Conservation (phyloP, 35 echinoderm and acorn worm genomes). For the Chiridota heheva region DNA sequence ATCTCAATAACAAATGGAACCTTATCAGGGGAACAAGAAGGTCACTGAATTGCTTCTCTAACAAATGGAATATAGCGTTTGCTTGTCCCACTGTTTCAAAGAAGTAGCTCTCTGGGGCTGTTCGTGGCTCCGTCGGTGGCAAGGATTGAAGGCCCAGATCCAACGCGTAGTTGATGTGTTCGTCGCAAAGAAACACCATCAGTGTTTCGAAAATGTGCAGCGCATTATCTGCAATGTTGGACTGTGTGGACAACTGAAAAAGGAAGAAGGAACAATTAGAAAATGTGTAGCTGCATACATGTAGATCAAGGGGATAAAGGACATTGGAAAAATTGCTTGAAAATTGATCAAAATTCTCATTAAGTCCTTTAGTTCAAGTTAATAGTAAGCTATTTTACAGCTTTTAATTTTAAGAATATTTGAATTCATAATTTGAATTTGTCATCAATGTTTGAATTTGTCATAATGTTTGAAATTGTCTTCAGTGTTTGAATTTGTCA, state of each 20-base stretch:
- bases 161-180: constrained; percentile 96
- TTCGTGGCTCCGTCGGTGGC: constrained; percentile 61
- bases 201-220: constrained; percentile 76
- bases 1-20: no score
- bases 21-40: constrained; percentile 89
- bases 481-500: no score
- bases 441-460: no score
- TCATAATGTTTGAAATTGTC: no score
- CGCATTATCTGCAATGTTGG: constrained; percentile 79
- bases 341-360: no score
- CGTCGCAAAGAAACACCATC: constrained; percentile 77
- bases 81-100: constrained; percentile 88
- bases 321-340: neutral
- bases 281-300: neutral
- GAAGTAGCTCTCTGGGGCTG: constrained; percentile 76
- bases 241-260: constrained; percentile 74
- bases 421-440: no score
- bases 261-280: neutral
- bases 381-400: no score
- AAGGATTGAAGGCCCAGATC: constrained; percentile 87
- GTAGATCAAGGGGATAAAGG: neutral
- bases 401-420: no score
- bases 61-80: constrained; percentile 93
- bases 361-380: no score
- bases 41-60: constrained; percentile 98